phyloP scores from a whole-genome alignment of 2,888 invertebrate species.

The Oscheius myriophilus region DNA sequence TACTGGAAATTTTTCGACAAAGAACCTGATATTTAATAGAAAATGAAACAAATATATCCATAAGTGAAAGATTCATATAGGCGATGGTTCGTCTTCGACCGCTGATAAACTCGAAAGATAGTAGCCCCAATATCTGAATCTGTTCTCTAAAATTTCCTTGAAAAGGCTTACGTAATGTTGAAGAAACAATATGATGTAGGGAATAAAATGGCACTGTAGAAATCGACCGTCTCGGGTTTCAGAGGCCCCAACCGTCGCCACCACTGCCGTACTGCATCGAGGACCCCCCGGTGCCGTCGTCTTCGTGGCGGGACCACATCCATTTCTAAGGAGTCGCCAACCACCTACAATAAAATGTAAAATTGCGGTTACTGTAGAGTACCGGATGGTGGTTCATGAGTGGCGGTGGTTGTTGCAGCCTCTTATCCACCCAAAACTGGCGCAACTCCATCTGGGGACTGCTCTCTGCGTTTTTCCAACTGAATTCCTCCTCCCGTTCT shows the following conservation, averaged over 20 bases:
- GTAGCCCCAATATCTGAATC: conserved; percentile 67
- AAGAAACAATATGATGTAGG: conserved; percentile 68
- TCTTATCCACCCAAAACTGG: conserved; percentile 51
- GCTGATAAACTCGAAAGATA: conserved; percentile 65
- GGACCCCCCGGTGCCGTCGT: conserved; percentile 7
- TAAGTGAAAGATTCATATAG: no score
- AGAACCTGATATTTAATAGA: no score
- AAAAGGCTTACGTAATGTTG: conserved; percentile 62
- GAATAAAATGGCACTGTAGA: conserved; percentile 69
- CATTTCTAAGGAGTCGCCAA: conserved; percentile 27
- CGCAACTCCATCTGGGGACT: conserved; percentile 67
- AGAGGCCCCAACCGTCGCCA: conserved; percentile 48
- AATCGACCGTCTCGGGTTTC: conserved; percentile 67
- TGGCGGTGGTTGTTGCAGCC: conserved; percentile 16
- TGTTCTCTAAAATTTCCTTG: background rate
- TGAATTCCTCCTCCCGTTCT: conserved; percentile 62
- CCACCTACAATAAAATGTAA: conserved; percentile 36
- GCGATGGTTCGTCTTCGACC: conserved; percentile 15
- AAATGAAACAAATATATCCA: no score
- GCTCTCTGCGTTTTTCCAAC: conserved; percentile 68
- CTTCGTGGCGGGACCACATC: conserved; percentile 12
- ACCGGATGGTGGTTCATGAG: conserved; percentile 31
- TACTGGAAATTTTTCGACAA: no score
- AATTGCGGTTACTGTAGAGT: conserved; percentile 33
- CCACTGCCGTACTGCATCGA: conserved; percentile 37